Conservation (phyloP, 2,113 vertebrate species). For the Arothron firmamentum region DNA sequence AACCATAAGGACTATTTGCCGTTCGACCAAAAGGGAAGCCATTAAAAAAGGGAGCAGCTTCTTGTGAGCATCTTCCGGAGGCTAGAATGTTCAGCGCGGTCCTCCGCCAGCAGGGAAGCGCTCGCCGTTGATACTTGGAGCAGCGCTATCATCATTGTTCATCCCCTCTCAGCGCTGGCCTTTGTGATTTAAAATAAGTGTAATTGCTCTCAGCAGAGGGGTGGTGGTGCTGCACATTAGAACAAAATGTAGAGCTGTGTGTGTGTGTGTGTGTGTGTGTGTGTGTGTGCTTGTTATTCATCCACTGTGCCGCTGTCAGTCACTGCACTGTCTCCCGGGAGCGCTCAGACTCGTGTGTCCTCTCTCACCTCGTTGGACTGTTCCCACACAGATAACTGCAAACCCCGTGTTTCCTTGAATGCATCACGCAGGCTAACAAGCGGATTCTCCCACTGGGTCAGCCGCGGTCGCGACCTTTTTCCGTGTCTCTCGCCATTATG, state of each 20-base stretch:
- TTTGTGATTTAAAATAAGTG: slow-evolving; percentile 43
- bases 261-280: background rate
- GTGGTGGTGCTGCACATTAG: background rate
- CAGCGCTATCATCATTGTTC: slow-evolving; percentile 20
- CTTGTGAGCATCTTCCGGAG: background rate
- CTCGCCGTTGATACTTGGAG: slow-evolving; percentile 2
- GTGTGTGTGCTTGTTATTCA: background rate
- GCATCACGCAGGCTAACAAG: slow-evolving; percentile 31
- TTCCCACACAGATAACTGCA: slow-evolving; percentile 17
- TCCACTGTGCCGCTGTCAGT: slow-evolving; percentile 12
- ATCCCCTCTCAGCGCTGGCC: slow-evolving; percentile 16
- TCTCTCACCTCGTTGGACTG: slow-evolving; percentile 13
- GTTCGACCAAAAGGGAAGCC: background rate
- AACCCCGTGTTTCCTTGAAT: slow-evolving; percentile 3
- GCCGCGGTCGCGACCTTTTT: slow-evolving; percentile 25
- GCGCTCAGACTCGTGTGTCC: slow-evolving; percentile 6
- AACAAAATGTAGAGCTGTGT: slow-evolving; percentile 8
- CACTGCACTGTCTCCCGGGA: slow-evolving; percentile 19
- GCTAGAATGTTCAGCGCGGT: background rate
- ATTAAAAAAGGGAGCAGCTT: background rate
- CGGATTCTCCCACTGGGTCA: background rate
- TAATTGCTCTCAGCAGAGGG: slow-evolving; percentile 36
- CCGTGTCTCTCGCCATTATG: slow-evolving; percentile 2
- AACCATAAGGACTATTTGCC: too few species aligned
- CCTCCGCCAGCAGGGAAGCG: background rate